Base-by-base conservation (phyloP, 2,113 vertebrate species). In the Tauraco erythrolophus region DNA sequence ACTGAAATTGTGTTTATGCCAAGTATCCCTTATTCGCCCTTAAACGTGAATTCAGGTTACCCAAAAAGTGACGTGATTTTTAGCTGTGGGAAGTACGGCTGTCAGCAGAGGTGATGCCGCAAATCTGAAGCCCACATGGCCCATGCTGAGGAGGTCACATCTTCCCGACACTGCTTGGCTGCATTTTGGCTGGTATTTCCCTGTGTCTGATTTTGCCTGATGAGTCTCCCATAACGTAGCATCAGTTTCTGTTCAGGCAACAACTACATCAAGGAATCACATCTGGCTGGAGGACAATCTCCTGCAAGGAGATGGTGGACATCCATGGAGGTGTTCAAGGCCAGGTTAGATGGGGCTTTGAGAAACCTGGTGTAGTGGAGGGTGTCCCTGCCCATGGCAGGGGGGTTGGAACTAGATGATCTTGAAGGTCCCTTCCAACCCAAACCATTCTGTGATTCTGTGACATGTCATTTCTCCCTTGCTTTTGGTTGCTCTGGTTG, bases 241-340 rank as follows among this genome's bases (percentile, higher is more conserved):
- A 27, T 33, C 31, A 31, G 24, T 9, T 58, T 23, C 41, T 51
- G 54, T 15, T 93, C 39, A 69, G 66, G 2, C 35, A 68, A 60
- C 22, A 31, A 10, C 30, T 23, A 3, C 28, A 11, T 3, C 39
- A 10, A 37, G 48, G 56, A 60, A 24, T 37, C 25, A 3, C 1
- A 1, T 37, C 62, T 60, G 19, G 17, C 28, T 83, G 61, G 45
- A 68, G 27, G 6, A 54, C 15, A 19, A 10, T 74, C 21, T 53
- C 9, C 33, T 48, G 6, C 39, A 33, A 6, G 0, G 3, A 37
- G 27, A 8, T 1, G 3, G 11, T 3, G 15, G 19, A 22, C 41
- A 43, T 43, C 41, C 41, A 11, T 43, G 41, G 41, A 43, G 41
- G 41, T 43, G 12, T 43, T 43, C 41, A 43, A 43, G 41, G 41